phyloP scores from a whole-genome alignment of 30 jellyfish, hydroid and myxozoan species.

The Hydractinia echinata region DNA sequence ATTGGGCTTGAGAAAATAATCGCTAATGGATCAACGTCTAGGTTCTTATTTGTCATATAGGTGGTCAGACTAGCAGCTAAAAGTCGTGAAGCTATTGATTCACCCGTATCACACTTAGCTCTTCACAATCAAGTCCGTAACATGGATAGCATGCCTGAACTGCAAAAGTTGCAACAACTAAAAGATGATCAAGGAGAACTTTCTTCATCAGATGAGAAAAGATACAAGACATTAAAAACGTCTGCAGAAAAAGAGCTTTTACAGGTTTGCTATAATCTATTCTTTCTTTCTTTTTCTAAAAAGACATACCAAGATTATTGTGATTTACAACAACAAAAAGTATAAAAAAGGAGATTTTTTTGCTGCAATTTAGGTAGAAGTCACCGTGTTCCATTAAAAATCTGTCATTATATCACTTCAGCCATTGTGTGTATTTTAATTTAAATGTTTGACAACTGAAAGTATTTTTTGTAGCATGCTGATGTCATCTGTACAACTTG shows the following conservation, averaged over 20 bases:
- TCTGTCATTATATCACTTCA: too few relatives aligned
- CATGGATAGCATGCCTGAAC: slow-evolving; percentile 95
- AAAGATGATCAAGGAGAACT: slow-evolving; percentile 99
- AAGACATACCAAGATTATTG: too few relatives aligned
- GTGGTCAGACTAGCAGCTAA: slow-evolving; percentile 99
- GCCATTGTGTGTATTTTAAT: too few relatives aligned
- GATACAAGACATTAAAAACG: slow-evolving; percentile 83
- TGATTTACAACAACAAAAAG: too few relatives aligned
- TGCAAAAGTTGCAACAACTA: slow-evolving; percentile 85
- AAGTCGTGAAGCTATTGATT: slow-evolving; percentile 98
- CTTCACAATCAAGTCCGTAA: slow-evolving; percentile 95
- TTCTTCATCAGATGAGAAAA: slow-evolving; percentile 91
- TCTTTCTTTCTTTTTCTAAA: background rate
- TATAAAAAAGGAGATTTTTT: too few relatives aligned
- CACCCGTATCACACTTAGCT: slow-evolving; percentile 89
- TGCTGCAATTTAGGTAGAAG: background rate
- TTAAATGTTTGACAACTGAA: too few relatives aligned
- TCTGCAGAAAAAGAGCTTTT: slow-evolving; percentile 91
- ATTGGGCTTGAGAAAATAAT: background rate
- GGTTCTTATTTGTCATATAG: slow-evolving; percentile 11
- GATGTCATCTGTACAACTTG: slow-evolving; percentile 99
- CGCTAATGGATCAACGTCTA: background rate
- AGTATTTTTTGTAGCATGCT: slow-evolving; percentile 64
- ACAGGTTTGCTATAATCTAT: slow-evolving; percentile 40
- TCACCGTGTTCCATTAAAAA: background rate